A percentile compares a stretch with the other conserved stretches of the same genome.
These are phyloP conservation scores for Hermodice carunculata DNA, from an alignment of 2,888 invertebrate genomes.

Conservation along the genomic window DNA sequence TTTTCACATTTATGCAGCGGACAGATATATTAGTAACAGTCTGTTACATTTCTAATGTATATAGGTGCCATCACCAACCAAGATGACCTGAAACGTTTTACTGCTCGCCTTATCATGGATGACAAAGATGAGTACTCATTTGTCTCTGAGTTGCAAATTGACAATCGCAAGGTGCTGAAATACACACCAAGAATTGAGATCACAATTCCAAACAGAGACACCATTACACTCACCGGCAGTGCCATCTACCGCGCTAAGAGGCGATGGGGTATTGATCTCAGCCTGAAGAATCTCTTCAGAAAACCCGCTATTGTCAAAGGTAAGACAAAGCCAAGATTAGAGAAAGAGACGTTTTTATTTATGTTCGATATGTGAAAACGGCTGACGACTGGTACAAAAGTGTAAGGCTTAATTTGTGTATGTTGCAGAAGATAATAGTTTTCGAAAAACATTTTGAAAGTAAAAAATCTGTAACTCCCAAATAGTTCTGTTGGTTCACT, in stretches of 20 bases:
- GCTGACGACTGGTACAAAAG: too few species aligned
- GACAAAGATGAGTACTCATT: slow-evolving; percentile 46
- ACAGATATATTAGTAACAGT: too few species aligned
- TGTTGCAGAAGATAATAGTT: too few species aligned
- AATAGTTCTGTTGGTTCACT: too few species aligned
- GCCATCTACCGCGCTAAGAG: slow-evolving; percentile 15
- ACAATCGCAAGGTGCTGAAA: slow-evolving; percentile 35
- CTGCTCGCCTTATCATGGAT: slow-evolving; percentile 47
- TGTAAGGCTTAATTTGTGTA: too few species aligned
- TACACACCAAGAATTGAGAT: slow-evolving; percentile 41
- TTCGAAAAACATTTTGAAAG: too few species aligned
- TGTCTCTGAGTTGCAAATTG: slow-evolving; percentile 47
- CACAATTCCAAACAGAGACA: slow-evolving; percentile 12
- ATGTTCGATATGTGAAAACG: too few species aligned
- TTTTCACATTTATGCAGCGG: too few species aligned
- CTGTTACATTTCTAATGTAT: neutral
- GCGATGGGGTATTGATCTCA: slow-evolving; percentile 22
- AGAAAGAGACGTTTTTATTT: too few species aligned
- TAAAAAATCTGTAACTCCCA: too few species aligned
- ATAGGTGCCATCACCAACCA: slow-evolving; percentile 44
- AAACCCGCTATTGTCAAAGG: slow-evolving; percentile 29
- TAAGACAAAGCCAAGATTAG: too few species aligned
- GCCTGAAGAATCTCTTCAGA: slow-evolving; percentile 26
- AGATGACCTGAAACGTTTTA: slow-evolving; percentile 43
- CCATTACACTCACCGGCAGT: slow-evolving; percentile 19